Conservation (phyloP, 1,140 invertebrate species). For the Drosophila pachea region DNA sequence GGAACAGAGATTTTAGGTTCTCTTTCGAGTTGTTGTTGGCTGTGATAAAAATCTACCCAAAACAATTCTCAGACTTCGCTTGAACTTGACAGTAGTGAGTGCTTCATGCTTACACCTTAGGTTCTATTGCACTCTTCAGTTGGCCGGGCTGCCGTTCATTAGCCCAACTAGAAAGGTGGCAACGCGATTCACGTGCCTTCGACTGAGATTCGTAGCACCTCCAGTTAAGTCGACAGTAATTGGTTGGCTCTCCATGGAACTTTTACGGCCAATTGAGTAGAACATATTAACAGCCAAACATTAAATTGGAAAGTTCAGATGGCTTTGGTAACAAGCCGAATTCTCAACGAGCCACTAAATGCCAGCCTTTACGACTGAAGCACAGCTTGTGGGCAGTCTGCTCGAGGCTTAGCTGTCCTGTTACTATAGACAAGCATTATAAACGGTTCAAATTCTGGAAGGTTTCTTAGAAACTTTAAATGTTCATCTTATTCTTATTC, state of each 20-base stretch:
- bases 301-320: background rate
- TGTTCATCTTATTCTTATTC: too few species aligned
- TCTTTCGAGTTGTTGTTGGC: background rate
- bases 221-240: conserved; percentile 26
- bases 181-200: conserved; percentile 14
- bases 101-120: conserved; percentile 57
- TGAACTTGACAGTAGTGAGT: conserved; percentile 65
- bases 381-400: too few species aligned
- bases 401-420: too few species aligned
- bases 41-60: conserved; percentile 60
- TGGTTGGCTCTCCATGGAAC: conserved; percentile 29
- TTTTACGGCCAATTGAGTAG: conserved; percentile 12
- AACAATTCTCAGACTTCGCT: conserved; percentile 65
- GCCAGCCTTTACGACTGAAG: background rate
- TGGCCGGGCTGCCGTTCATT: conserved; percentile 30
- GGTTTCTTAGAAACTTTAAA: too few species aligned
- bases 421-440: too few species aligned
- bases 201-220: background rate
- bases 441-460: too few species aligned
- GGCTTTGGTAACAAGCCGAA: background rate
- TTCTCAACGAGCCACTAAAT: background rate
- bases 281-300: conserved; percentile 12
- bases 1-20: background rate
- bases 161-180: conserved; percentile 34
- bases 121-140: conserved; percentile 39